Conservation (phyloP, 1,140 invertebrate genomes). For the Helicoverpa zea region DNA sequence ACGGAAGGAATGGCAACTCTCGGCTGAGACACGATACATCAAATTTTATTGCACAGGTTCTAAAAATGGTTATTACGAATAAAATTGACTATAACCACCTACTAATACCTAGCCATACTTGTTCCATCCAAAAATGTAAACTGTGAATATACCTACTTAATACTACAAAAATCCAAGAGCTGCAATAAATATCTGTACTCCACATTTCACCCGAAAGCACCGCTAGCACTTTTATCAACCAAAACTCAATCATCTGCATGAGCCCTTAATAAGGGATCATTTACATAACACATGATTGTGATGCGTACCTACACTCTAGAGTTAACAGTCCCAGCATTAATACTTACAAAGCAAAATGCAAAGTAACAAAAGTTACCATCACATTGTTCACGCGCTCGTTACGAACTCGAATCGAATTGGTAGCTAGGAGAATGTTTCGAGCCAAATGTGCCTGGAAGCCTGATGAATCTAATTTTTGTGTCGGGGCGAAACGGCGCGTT, state of each 20-base stretch:
- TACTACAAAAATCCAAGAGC: no score
- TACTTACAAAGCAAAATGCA: slow-evolving; percentile 65
- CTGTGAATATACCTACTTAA: no score
- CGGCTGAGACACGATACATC: slow-evolving; percentile 11
- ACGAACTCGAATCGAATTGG: slow-evolving; percentile 75
- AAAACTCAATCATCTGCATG: not conserved
- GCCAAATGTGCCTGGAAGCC: slow-evolving; percentile 67
- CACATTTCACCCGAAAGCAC: not conserved
- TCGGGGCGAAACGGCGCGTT: slow-evolving; percentile 68
- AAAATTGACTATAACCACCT: not conserved
- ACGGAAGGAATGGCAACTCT: slow-evolving; percentile 4
- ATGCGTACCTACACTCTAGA: slow-evolving; percentile 29
- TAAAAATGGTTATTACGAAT: not conserved
- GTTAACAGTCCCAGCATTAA: slow-evolving; percentile 39
- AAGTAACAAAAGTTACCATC: slow-evolving; percentile 72
- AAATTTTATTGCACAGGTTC: not conserved
- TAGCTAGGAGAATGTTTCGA: slow-evolving; percentile 69
- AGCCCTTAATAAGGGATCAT: slow-evolving; percentile 23
- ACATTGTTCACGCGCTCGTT: slow-evolving; percentile 76
- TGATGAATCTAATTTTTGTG: slow-evolving; percentile 84
- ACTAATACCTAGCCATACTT: no score
- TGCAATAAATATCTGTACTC: no score
- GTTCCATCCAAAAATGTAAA: no score
- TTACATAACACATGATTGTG: slow-evolving; percentile 26
- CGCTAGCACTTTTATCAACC: not conserved